Conservation (phyloP, 2,113 vertebrate genomes). For the Cairina moschata region DNA sequence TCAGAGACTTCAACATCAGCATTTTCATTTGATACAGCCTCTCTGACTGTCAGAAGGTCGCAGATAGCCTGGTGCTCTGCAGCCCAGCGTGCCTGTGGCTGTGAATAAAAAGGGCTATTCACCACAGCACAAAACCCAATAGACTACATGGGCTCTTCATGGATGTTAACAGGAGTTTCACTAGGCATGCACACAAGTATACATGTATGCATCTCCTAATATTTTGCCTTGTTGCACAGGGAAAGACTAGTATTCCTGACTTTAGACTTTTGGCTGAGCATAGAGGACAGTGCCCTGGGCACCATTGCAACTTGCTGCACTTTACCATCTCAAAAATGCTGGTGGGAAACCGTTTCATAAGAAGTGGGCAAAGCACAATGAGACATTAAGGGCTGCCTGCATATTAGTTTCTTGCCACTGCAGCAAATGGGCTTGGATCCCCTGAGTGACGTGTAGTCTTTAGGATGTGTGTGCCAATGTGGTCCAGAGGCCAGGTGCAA, state of each 20-base stretch:
- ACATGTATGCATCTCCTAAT: background rate
- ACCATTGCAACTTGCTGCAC: background rate
- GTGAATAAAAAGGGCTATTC: background rate
- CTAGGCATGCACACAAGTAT: background rate
- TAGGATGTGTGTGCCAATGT: too few relatives aligned
- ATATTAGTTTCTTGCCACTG: background rate
- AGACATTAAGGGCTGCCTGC: background rate
- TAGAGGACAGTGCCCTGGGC: background rate
- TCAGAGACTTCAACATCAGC: constrained; percentile 29
- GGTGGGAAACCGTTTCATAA: background rate
- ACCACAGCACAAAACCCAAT: background rate
- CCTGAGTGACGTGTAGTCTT: background rate
- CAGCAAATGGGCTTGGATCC: background rate
- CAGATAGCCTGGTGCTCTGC: constrained; percentile 2
- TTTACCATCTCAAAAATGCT: background rate
- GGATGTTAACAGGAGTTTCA: background rate
- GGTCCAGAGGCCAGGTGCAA: background rate
- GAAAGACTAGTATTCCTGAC: background rate
- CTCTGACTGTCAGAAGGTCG: constrained; percentile 11
- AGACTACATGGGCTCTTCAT: background rate
- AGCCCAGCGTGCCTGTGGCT: background rate
- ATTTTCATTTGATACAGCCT: constrained; percentile 23
- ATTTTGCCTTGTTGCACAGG: background rate
- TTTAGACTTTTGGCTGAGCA: background rate
- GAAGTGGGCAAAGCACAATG: background rate